Evolutionary conservation across 2,888 invertebrate species (phyloP).

Genomic region (Erebia ligea): DNA sequence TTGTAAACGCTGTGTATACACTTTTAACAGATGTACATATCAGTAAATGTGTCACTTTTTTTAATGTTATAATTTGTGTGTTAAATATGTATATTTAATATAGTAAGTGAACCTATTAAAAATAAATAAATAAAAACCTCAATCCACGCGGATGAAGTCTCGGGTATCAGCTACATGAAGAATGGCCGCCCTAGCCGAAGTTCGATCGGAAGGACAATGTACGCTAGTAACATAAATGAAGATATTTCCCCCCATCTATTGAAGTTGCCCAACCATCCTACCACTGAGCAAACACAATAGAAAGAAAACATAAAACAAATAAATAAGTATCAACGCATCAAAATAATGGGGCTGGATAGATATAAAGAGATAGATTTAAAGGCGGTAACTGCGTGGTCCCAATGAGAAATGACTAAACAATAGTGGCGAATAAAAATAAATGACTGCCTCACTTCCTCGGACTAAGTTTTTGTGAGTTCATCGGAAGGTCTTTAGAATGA

Average conservation of each 20-base stretch:
- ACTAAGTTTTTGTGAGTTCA: constrained; percentile 80
- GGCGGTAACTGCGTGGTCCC: constrained; percentile 45
- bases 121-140: no score
- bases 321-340: constrained; percentile 34
- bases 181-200: no score
- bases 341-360: constrained; percentile 33
- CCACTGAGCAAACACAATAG: constrained; percentile 1
- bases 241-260: neutral
- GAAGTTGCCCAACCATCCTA: neutral
- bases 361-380: constrained; percentile 36
- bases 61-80: no score
- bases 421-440: constrained; percentile 77
- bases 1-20: no score
- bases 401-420: constrained; percentile 78
- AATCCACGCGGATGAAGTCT: no score
- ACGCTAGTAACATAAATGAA: no score
- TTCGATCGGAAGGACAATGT: no score
- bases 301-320: constrained; percentile 21
- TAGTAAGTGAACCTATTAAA: no score
- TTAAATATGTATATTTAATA: no score
- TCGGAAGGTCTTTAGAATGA: constrained; percentile 80
- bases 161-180: no score
- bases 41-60: no score
- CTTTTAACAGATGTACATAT: no score
- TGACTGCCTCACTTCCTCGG: constrained; percentile 67